These are phyloP conservation scores for Brachionus plicatilis DNA, from an alignment of 1,140 invertebrate species.

Conservation along the genomic window DNA sequence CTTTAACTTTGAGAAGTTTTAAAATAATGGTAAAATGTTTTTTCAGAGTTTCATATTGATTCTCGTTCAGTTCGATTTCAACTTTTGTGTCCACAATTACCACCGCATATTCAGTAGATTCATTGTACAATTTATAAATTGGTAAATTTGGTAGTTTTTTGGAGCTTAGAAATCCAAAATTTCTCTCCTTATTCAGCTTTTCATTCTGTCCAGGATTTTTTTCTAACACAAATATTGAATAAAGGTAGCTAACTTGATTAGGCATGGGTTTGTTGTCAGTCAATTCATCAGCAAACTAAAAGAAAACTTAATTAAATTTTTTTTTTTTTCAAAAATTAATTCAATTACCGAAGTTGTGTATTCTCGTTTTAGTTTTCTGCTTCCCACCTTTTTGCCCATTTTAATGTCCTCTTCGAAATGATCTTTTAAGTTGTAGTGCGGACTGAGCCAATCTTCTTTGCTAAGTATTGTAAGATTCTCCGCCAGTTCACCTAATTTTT, in stretches of 20 bases:
- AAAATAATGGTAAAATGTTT: background rate
- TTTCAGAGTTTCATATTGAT: background rate
- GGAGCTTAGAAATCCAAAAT: background rate
- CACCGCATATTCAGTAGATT: background rate
- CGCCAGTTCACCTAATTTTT: background rate
- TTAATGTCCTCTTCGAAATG: background rate
- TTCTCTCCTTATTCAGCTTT: background rate
- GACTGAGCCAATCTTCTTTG: slow-evolving; percentile 21
- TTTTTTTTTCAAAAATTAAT: background rate
- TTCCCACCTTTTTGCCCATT: slow-evolving; percentile 6
- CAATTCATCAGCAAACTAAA: background rate
- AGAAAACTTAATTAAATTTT: background rate
- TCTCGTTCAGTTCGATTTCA: background rate
- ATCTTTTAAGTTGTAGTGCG: background rate
- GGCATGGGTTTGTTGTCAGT: background rate
- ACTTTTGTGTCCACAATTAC: background rate
- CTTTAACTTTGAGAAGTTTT: background rate
- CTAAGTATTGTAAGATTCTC: slow-evolving; percentile 1
- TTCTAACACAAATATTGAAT: background rate
- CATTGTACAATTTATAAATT: background rate
- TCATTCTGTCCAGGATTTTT: background rate
- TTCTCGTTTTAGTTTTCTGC: background rate
- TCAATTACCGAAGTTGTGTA: background rate
- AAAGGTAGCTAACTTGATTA: background rate
- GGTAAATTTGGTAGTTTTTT: background rate